Evolutionary conservation across 2,797 vertebrate species (phyloP).

Genomic region (Urosaurus nigricauda): DNA sequence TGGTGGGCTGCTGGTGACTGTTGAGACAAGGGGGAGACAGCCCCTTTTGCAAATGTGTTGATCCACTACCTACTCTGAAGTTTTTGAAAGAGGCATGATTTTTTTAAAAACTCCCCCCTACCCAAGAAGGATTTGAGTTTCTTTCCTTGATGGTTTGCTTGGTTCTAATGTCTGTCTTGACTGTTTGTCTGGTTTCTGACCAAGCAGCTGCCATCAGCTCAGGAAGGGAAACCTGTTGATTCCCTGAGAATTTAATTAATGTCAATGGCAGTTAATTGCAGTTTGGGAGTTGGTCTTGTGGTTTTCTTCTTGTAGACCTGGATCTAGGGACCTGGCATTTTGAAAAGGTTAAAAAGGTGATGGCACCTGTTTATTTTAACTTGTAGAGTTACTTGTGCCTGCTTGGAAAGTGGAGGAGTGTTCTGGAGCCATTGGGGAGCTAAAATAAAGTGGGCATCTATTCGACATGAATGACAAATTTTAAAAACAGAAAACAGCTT

Average conservation of each 20-base stretch:
- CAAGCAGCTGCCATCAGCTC: not conserved
- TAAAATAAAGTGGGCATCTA: not conserved
- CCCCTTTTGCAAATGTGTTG: not conserved
- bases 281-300: not conserved
- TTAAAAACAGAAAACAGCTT: not conserved
- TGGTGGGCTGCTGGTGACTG: constrained; percentile 63
- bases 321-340: not conserved
- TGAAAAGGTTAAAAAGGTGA: constrained; percentile 23
- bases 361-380: not conserved
- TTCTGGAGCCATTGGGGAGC: not conserved
- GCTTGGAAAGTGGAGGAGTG: not conserved
- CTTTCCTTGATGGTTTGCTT: not conserved
- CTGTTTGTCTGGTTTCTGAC: constrained; percentile 46
- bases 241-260: constrained; percentile 21
- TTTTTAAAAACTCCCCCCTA: too few relatives aligned
- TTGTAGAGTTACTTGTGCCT: not conserved
- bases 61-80: not conserved
- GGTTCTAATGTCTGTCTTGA: not conserved
- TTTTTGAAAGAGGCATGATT: not conserved
- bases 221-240: constrained; percentile 36
- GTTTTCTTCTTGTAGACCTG: constrained; percentile 23
- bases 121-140: too few relatives aligned
- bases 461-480: not conserved
- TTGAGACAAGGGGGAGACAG: constrained; percentile 17
- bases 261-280: constrained; percentile 30